A percentile compares a stretch with the other conserved stretches of the same genome.
phyloP scores from a whole-genome alignment of 1,140 invertebrate species.

The Hypothenemus hampei region DNA sequence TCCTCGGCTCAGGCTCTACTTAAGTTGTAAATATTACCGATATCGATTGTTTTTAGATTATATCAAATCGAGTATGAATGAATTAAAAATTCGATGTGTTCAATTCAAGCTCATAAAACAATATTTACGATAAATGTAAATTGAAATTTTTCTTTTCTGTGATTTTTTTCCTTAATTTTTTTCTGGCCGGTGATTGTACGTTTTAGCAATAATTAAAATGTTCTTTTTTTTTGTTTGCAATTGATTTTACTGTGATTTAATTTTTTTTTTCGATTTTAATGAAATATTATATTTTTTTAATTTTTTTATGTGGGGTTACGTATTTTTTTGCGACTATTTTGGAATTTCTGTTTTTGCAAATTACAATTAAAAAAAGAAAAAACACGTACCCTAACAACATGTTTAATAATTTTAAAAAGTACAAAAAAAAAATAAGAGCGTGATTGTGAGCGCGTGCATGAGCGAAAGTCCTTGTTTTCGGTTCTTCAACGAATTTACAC shows the following conservation, averaged over 20 bases:
- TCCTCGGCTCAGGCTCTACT: too few relatives aligned
- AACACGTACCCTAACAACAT: not conserved
- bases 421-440: constrained; percentile 22
- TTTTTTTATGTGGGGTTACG: too few relatives aligned
- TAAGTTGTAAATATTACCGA: constrained; percentile 32
- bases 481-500: constrained; percentile 18
- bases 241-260: constrained; percentile 23
- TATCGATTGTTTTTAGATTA: constrained; percentile 32
- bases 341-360: too few relatives aligned
- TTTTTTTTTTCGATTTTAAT: constrained; percentile 15
- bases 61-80: constrained; percentile 31
- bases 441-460: constrained; percentile 22
- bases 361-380: too few relatives aligned
- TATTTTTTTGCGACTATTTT: too few relatives aligned
- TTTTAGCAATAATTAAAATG: constrained; percentile 26
- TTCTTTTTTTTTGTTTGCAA: constrained; percentile 13
- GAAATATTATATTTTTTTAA: too few relatives aligned
- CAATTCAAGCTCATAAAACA: constrained; percentile 3
- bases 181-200: constrained; percentile 22
- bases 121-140: constrained; percentile 14
- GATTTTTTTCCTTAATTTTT: constrained; percentile 20
- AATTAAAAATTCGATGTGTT: constrained; percentile 17
- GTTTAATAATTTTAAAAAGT: constrained; percentile 25
- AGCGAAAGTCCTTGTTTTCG: constrained; percentile 18
- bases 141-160: constrained; percentile 28